A percentile compares a stretch with the other conserved stretches of the same genome.
phyloP scores from a whole-genome alignment of 2,888 invertebrate species.

The Dryobota labecula region DNA sequence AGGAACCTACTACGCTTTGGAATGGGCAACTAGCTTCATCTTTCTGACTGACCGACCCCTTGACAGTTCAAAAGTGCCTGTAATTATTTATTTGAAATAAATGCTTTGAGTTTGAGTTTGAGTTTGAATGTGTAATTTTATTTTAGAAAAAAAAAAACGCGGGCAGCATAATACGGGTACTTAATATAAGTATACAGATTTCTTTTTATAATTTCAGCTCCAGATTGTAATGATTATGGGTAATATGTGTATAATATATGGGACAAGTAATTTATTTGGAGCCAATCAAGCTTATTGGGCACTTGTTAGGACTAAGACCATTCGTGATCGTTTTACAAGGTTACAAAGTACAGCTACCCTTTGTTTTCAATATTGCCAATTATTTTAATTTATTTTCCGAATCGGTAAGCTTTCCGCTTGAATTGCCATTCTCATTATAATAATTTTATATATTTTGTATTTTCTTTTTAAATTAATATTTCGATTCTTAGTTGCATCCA shows the following conservation, averaged over 20 bases:
- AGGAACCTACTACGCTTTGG: too few relatives aligned
- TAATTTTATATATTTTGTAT: neutral
- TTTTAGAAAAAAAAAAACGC: too few relatives aligned
- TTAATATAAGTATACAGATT: neutral
- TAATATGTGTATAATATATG: neutral
- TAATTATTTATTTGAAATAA: too few relatives aligned
- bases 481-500: neutral
- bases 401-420: neutral
- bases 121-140: too few relatives aligned
- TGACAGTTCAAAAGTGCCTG: too few relatives aligned
- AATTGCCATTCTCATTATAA: neutral
- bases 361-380: constrained; percentile 15
- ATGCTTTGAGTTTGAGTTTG: too few relatives aligned
- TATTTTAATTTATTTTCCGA: constrained; percentile 19
- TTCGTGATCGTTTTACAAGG: constrained; percentile 17
- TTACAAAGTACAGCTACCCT: neutral
- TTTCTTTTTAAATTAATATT: neutral
- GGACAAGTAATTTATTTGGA: constrained; percentile 8
- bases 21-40: too few relatives aligned
- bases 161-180: too few relatives aligned
- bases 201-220: neutral
- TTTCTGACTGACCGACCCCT: too few relatives aligned
- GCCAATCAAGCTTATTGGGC: constrained; percentile 7
- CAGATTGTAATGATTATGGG: neutral
- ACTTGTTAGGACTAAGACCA: constrained; percentile 11